These are phyloP conservation scores for Drosophila demipolita DNA, from an alignment of 2,888 invertebrate genomes.

Conservation along the genomic window DNA sequence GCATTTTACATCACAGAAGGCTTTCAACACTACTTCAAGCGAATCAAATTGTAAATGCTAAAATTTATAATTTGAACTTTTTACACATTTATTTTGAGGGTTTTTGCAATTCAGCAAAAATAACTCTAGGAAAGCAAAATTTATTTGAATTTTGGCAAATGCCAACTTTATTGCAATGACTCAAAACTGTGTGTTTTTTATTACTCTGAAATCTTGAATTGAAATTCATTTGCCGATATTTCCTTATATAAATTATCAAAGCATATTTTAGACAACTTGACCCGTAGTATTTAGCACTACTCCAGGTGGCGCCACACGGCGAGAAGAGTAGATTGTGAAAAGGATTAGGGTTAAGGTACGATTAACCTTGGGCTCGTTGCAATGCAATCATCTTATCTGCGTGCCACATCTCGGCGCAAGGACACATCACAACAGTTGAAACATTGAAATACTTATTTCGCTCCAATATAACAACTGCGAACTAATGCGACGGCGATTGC, in stretches of 20 bases:
- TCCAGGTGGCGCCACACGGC: slow-evolving; percentile 6
- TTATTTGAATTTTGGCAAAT: background rate
- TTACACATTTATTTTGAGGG: background rate
- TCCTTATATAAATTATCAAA: background rate
- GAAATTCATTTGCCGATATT: background rate
- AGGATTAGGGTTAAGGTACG: slow-evolving; percentile 6
- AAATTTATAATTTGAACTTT: background rate
- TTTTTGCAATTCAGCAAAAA: background rate
- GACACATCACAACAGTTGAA: slow-evolving; percentile 47
- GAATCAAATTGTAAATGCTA: background rate
- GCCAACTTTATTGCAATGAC: background rate
- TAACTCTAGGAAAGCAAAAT: background rate
- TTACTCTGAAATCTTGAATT: background rate
- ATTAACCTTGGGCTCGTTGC: slow-evolving; percentile 56
- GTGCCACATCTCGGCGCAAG: slow-evolving; percentile 61
- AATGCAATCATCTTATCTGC: slow-evolving; percentile 56
- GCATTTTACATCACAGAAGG: background rate
- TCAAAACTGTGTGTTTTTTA: background rate
- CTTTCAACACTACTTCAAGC: background rate
- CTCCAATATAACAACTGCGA: slow-evolving; percentile 44
- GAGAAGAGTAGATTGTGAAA: background rate
- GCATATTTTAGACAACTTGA: too few species aligned
- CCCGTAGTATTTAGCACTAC: background rate
- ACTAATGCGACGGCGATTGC: slow-evolving; percentile 53
- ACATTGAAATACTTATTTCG: slow-evolving; percentile 70